Conservation (phyloP, 2,797 vertebrate species). For the Smutsia temminckii region DNA sequence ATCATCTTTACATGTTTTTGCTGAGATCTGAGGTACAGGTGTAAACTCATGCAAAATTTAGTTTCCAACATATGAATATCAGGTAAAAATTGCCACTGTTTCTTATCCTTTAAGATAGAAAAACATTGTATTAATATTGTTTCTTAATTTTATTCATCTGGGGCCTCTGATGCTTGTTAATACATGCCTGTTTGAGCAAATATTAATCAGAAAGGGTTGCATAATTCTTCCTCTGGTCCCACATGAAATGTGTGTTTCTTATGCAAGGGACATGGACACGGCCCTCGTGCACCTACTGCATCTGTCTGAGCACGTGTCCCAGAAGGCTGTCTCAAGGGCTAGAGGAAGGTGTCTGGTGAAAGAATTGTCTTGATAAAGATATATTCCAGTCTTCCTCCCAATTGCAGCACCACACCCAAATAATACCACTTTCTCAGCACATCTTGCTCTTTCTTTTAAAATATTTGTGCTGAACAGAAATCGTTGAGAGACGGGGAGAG, state of each 20-base stretch:
- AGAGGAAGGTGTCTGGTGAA: neutral
- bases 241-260: constrained; percentile 1
- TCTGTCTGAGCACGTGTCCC: neutral
- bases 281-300: neutral
- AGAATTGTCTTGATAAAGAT: neutral
- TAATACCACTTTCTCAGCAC: neutral
- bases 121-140: neutral
- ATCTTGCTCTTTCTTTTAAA: neutral
- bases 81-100: neutral
- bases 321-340: neutral
- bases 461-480: neutral
- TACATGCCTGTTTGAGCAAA: neutral
- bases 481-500: neutral
- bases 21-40: neutral
- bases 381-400: neutral
- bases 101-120: neutral
- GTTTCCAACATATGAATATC: neutral
- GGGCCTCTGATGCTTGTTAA: neutral
- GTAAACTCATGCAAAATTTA: neutral
- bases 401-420: neutral
- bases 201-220: neutral
- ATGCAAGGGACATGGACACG: neutral
- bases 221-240: neutral
- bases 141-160: neutral
- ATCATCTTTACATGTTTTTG: neutral